Evolutionary conservation across 2,797 vertebrate genomes (phyloP).

Genomic region (Aphelocoma californica): DNA sequence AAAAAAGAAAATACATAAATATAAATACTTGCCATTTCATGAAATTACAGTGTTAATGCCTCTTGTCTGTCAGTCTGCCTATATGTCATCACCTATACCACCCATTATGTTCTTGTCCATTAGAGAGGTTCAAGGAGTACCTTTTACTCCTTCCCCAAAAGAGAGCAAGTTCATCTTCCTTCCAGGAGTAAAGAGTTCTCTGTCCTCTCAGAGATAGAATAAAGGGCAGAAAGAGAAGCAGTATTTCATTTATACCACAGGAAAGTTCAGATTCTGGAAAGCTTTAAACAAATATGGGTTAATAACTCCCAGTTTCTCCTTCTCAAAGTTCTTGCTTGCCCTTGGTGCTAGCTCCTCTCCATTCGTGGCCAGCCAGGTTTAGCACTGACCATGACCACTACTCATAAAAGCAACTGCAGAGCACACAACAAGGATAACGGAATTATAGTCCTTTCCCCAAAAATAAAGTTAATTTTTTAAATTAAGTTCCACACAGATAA

Average conservation of each 20-base stretch:
- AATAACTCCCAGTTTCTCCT: not conserved
- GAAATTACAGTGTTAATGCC: not conserved
- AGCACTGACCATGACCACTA: not conserved
- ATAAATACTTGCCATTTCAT: constrained; percentile 26
- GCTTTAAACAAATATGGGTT: not conserved
- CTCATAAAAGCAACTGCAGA: not conserved
- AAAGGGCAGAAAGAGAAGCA: not conserved
- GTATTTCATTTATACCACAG: not conserved
- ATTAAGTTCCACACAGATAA: not conserved
- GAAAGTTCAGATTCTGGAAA: not conserved
- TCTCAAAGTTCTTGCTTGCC: not conserved
- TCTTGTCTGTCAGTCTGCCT: not conserved
- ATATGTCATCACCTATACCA: not conserved
- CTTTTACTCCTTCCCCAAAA: not conserved
- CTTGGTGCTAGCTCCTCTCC: not conserved
- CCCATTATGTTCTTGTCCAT: not conserved
- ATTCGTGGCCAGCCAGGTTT: not conserved
- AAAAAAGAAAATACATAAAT: not conserved
- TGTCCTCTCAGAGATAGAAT: not conserved
- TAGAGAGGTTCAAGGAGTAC: not conserved
- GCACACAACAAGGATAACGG: not conserved
- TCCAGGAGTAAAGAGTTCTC: not conserved
- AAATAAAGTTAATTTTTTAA: not conserved
- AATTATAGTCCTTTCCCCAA: not conserved
- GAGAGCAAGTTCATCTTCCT: not conserved